Percentiles rank a stretch among this genome's conserved stretches.
Conservation (phyloP, 1,140 invertebrate species). For the Meloidogyne floridensis region DNA sequence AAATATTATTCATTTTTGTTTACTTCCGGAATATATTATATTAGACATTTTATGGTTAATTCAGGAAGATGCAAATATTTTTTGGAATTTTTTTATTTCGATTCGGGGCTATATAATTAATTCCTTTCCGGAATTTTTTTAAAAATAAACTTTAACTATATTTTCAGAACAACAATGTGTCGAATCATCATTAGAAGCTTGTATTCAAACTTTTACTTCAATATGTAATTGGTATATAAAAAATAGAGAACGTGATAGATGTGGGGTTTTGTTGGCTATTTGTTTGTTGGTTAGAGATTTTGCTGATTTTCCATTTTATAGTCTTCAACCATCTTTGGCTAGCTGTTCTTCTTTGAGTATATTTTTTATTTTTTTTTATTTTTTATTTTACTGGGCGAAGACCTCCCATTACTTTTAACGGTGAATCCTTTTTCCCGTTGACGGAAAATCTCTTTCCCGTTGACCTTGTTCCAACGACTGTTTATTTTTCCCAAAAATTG, state of each 20-base stretch:
- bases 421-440: too few relatives aligned
- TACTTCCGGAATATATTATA: too few relatives aligned
- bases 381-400: neutral
- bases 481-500: neutral
- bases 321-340: constrained; percentile 26
- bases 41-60: too few relatives aligned
- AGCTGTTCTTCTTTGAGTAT: neutral
- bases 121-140: neutral
- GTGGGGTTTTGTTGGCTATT: constrained; percentile 49
- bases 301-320: constrained; percentile 62
- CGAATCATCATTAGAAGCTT: constrained; percentile 56
- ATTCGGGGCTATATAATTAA: too few relatives aligned
- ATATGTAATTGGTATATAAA: constrained; percentile 50
- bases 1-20: too few relatives aligned
- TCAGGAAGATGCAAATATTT: too few relatives aligned
- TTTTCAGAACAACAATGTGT: constrained; percentile 61
- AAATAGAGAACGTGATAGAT: constrained; percentile 41
- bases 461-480: neutral
- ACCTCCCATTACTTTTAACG: too few relatives aligned
- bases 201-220: constrained; percentile 43
- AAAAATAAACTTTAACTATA: neutral
- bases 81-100: too few relatives aligned
- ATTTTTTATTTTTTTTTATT: neutral
- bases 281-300: constrained; percentile 53
- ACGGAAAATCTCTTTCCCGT: neutral